Evolutionary conservation across 1,140 invertebrate species (phyloP), one percentile per base, ranked within the genome.

Genomic region (Neuroterus valhalla): DNA sequence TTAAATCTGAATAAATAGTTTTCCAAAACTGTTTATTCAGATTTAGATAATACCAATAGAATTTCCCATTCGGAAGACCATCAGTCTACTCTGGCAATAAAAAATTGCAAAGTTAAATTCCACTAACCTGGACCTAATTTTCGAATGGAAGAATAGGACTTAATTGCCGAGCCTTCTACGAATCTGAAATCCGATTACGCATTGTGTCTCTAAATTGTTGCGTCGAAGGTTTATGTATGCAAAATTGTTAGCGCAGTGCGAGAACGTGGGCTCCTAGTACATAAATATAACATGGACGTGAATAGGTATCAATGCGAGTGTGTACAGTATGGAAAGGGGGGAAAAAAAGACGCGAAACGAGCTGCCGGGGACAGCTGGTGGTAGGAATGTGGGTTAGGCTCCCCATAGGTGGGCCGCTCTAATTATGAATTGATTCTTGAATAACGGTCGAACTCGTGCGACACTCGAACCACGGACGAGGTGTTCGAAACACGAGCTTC

Each of bases 351-450:
- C 78, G 76, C 75, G 80, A 82, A 84, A 84, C 81, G 81, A 80
- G 85, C 82, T 79, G 70, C 73, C 78, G 84, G 85, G 84, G 82
- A 85, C 85, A 86, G 85, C 85, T 86, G 84, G 81, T 81, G 80
- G 62, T 73, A 84, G 86, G 86, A 89, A 89, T 89, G 88, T 88
- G 86, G 87, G 88, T 89, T 89, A 88, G 87, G 86, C 84, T 80
- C 79, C 79, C 84, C 80, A 80, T 85, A 86, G 82, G 80, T 83
- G 81, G 79, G 81, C 82, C 84, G 86, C 83, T 89, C 86, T 89
- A 89, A 89, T 89, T 88, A 89, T 89, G 85, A 88, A 88, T 89
- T 88, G 88, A 89, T 89, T 86, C 80, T 77, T 82, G 82, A 86
- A 83, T 89, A 89, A 88, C 87, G 86, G 86, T 87, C 81, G 80